phyloP scores from a whole-genome alignment of 2,113 vertebrate species.

The Hemichromis elongatus region DNA sequence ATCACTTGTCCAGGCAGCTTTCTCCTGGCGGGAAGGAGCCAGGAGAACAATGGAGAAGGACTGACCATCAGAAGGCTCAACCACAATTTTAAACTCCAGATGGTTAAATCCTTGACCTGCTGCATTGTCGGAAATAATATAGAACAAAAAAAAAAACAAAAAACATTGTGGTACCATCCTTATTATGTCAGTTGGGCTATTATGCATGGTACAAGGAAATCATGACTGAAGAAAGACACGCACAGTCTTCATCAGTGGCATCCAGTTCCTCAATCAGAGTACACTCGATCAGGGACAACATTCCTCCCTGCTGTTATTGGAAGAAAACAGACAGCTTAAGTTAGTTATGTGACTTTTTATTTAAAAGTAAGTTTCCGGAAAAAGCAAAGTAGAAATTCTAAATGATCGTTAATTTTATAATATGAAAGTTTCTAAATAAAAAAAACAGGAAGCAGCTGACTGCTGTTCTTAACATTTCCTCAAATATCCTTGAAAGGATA shows the following conservation, averaged over 20 bases:
- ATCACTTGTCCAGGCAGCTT: slow-evolving; percentile 95
- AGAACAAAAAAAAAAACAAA: background rate
- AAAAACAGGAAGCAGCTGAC: background rate
- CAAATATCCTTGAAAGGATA: background rate
- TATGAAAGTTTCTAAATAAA: background rate
- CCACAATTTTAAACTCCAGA: slow-evolving; percentile 90
- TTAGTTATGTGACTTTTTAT: background rate
- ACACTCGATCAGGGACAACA: slow-evolving; percentile 89
- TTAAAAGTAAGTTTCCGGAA: background rate
- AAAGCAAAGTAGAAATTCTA: background rate
- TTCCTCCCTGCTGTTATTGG: slow-evolving; percentile 84
- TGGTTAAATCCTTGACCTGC: slow-evolving; percentile 89
- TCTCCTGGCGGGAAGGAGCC: slow-evolving; percentile 91
- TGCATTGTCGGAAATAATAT: slow-evolving; percentile 74
- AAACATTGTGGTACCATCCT: background rate
- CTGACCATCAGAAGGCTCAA: slow-evolving; percentile 82
- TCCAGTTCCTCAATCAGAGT: slow-evolving; percentile 91
- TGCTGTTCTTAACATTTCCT: background rate
- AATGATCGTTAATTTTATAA: background rate
- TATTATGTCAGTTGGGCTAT: background rate
- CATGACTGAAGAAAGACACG: slow-evolving; percentile 54
- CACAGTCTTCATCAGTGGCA: slow-evolving; percentile 87
- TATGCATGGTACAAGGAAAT: background rate
- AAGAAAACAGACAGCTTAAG: background rate
- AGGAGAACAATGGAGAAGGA: slow-evolving; percentile 88